Conservation (phyloP, 1,140 invertebrate species). For the Wiebesia pumilae region DNA sequence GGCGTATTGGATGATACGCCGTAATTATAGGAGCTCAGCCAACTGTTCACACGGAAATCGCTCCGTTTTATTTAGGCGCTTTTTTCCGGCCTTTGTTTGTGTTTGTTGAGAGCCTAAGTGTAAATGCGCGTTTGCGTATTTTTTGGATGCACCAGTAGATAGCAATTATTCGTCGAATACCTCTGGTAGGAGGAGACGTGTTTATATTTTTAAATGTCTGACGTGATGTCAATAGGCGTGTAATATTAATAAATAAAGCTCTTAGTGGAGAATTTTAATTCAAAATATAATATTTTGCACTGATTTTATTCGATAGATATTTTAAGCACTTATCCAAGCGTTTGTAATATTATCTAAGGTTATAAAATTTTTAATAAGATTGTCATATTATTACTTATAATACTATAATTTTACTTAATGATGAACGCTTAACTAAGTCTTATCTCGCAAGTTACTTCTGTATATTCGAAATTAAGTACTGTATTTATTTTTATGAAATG, state of each 20-base stretch:
- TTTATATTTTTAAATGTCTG: not conserved
- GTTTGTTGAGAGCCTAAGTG: not conserved
- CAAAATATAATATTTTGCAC: too few relatives aligned
- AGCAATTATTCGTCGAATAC: slow-evolving; percentile 4
- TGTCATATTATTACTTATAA: too few relatives aligned
- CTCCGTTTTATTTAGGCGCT: slow-evolving; percentile 14
- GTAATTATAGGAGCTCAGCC: slow-evolving; percentile 35
- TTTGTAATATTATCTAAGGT: too few relatives aligned
- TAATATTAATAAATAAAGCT: not conserved
- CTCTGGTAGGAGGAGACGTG: not conserved
- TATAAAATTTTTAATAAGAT: too few relatives aligned
- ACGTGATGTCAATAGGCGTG: not conserved
- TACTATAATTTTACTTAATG: too few relatives aligned
- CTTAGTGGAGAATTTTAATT: too few relatives aligned
- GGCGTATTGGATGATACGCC: slow-evolving; percentile 5
- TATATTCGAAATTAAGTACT: too few relatives aligned
- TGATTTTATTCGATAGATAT: too few relatives aligned
- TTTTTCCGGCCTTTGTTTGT: not conserved
- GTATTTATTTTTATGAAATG: too few relatives aligned
- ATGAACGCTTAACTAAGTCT: too few relatives aligned
- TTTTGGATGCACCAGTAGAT: not conserved
- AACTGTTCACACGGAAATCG: slow-evolving; percentile 31
- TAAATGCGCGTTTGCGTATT: not conserved
- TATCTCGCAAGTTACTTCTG: too few relatives aligned
- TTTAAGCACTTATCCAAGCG: too few relatives aligned